Conservation (phyloP, 2,888 invertebrate species). For the Epinotia bilunana region DNA sequence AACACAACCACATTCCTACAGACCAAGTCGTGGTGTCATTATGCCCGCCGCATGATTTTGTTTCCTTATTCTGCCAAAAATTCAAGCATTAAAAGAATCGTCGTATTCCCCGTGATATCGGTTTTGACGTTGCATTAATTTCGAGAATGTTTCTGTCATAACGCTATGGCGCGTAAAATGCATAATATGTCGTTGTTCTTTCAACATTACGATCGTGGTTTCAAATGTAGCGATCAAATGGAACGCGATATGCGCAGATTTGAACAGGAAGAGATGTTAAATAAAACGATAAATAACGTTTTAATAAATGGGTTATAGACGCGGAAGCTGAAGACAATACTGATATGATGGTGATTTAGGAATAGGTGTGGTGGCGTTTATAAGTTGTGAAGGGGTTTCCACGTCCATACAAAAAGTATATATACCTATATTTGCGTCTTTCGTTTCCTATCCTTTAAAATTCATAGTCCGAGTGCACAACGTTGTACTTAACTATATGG, state of each 20-base stretch:
- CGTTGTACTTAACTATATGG: no score
- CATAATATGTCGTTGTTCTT: slow-evolving; percentile 7
- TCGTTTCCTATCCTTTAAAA: no score
- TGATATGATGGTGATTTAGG: slow-evolving; percentile 7
- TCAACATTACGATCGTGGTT: background rate
- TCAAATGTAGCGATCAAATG: slow-evolving; percentile 33
- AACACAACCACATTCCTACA: no score
- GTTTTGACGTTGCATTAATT: slow-evolving; percentile 50
- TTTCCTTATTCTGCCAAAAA: slow-evolving; percentile 28
- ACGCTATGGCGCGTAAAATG: background rate
- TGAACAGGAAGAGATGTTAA: background rate
- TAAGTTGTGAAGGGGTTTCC: no score
- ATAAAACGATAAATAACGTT: no score
- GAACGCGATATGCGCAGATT: slow-evolving; percentile 26
- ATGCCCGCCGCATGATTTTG: no score
- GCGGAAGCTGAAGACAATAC: no score
- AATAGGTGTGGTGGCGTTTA: slow-evolving; percentile 7
- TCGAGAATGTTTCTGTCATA: slow-evolving; percentile 48
- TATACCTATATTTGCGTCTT: no score
- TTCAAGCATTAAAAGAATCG: slow-evolving; percentile 33
- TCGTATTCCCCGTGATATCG: slow-evolving; percentile 45
- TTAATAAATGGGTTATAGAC: no score
- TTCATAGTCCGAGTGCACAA: no score
- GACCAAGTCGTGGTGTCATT: no score
- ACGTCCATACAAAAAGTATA: no score